A percentile compares a stretch with the other conserved stretches of the same genome.
Evolutionary conservation across 2,113 vertebrate species (phyloP).

Genomic region (Seriola dumerili): DNA sequence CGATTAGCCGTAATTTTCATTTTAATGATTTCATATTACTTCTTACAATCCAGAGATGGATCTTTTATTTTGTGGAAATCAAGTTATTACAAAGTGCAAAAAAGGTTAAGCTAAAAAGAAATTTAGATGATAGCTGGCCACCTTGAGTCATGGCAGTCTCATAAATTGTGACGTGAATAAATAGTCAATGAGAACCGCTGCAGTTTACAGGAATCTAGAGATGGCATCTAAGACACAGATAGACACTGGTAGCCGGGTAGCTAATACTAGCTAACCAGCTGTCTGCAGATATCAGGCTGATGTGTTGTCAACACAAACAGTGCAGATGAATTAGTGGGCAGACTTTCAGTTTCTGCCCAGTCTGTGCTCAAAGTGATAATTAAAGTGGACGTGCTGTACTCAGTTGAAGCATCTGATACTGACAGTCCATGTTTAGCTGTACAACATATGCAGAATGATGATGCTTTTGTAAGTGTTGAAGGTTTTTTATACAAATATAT

Average conservation of each 20-base stretch:
- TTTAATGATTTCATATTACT: neutral
- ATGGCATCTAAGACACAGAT: too few species aligned
- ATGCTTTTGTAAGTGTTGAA: neutral
- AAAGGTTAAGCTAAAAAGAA: neutral
- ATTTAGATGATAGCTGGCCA: neutral
- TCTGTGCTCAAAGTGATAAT: neutral
- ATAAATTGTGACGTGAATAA: neutral
- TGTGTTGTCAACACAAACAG: neutral
- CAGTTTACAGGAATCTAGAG: too few species aligned
- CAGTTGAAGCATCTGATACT: neutral
- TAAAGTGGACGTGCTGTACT: too few species aligned
- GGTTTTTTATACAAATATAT: neutral
- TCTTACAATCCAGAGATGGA: neutral
- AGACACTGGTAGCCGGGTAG: neutral
- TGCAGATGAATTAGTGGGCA: neutral
- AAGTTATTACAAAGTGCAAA: neutral
- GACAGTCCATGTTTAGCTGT: neutral
- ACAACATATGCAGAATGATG: neutral
- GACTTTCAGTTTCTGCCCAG: neutral
- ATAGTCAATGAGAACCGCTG: neutral
- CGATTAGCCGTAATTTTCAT: neutral
- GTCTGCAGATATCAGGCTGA: neutral
- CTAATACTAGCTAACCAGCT: neutral
- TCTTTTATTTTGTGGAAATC: neutral
- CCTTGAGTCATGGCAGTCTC: neutral